A percentile compares a stretch with the other conserved stretches of the same genome.
These are phyloP conservation scores for Ochropleura plecta DNA, from an alignment of 2,888 invertebrate species.

Conservation along the genomic window DNA sequence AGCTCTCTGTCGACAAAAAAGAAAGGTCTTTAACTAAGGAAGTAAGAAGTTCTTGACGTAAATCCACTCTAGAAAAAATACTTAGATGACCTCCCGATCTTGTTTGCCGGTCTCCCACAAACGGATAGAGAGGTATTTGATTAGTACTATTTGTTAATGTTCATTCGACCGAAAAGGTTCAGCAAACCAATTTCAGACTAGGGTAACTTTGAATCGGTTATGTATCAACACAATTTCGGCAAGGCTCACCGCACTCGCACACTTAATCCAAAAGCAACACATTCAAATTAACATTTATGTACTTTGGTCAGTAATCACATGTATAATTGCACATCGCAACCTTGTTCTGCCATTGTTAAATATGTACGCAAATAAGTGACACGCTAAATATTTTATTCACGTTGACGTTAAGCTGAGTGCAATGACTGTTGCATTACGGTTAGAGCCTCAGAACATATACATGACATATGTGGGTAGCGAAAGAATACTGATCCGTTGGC, in stretches of 20 bases:
- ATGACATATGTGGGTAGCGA: conserved; percentile 58
- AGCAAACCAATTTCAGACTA: conserved; percentile 40
- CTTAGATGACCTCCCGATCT: conserved; percentile 27
- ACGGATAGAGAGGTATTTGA: conserved; percentile 43
- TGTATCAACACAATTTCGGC: conserved; percentile 41
- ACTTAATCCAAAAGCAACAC: conserved; percentile 45
- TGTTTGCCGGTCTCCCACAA: conserved; percentile 28
- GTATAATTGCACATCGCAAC: conserved; percentile 71
- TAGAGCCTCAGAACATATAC: conserved; percentile 51
- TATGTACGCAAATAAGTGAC: conserved; percentile 58
- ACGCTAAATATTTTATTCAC: conserved; percentile 69
- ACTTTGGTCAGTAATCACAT: conserved; percentile 65
- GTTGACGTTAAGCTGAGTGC: conserved; percentile 63
- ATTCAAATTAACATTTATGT: conserved; percentile 62
- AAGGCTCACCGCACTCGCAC: conserved; percentile 7
- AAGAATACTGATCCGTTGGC: conserved; percentile 61
- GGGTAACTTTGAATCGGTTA: conserved; percentile 46
- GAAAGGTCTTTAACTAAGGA: conserved; percentile 4
- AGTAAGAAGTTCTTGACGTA: conserved; percentile 16
- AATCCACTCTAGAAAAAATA: conserved; percentile 17
- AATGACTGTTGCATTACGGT: conserved; percentile 67
- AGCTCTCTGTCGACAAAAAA: conserved; percentile 1
- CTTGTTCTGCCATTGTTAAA: conserved; percentile 70
- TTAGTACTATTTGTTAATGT: conserved; percentile 47
- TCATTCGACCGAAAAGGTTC: conserved; percentile 39